phyloP scores from a whole-genome alignment of 2,797 vertebrate genomes.

The Pantherophis vulpinus region DNA sequence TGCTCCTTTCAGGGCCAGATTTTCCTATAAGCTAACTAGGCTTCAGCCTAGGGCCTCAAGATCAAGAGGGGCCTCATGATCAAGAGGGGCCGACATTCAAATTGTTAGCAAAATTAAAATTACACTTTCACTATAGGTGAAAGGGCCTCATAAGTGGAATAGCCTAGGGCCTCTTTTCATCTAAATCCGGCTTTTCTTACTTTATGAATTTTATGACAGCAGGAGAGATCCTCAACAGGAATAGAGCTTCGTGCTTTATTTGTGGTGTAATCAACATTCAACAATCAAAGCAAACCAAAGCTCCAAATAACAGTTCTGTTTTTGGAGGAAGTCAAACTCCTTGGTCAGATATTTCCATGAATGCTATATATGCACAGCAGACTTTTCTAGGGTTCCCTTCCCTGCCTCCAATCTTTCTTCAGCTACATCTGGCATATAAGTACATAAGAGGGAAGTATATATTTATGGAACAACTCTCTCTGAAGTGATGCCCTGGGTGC shows the following conservation, averaged over 20 bases:
- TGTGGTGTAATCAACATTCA: not conserved
- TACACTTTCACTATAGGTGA: no score
- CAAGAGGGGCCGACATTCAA: no score
- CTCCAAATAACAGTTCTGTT: not conserved
- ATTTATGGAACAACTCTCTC: conserved; percentile 61
- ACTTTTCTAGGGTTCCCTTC: not conserved
- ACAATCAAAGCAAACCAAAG: conserved; percentile 29
- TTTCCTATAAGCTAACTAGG: no score
- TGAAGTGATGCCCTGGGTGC: conserved; percentile 64
- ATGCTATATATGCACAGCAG: conserved; percentile 8
- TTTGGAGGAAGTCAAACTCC: conserved; percentile 30
- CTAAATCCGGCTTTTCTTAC: not conserved
- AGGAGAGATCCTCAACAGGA: not conserved
- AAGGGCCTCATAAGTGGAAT: no score
- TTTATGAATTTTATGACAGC: not conserved
- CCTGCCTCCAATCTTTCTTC: conserved; percentile 34
- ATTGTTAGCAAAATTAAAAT: no score
- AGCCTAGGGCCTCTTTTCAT: no score
- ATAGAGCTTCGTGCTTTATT: not conserved
- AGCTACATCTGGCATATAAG: conserved; percentile 67
- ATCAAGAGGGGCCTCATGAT: no score
- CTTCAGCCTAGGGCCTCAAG: no score
- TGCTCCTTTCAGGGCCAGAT: not conserved
- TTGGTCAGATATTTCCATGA: conserved; percentile 45
- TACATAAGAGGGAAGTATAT: conserved; percentile 58